Percentiles rank a stretch among this genome's conserved stretches.
Conservation (phyloP, 2,888 invertebrate species). For the Campoplex capitator region DNA sequence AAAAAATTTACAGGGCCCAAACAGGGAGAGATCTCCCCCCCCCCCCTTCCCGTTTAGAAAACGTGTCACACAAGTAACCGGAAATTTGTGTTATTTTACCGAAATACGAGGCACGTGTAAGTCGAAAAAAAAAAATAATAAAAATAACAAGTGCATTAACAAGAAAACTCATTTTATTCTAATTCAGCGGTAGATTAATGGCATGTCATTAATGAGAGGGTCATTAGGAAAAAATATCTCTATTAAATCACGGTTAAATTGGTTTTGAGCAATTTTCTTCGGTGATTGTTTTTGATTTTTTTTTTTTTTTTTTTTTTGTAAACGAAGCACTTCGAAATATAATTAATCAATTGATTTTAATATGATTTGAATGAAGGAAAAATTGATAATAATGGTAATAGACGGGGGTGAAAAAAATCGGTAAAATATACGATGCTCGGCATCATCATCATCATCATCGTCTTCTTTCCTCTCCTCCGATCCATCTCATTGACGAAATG, state of each 20-base stretch:
- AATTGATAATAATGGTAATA: neutral
- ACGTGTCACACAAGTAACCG: conserved; percentile 47
- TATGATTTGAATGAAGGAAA: neutral
- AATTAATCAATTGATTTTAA: neutral
- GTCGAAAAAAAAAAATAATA: too few relatives aligned
- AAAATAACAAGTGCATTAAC: conserved; percentile 53
- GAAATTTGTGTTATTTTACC: conserved; percentile 66
- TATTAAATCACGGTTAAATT: neutral
- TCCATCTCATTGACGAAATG: conserved; percentile 59
- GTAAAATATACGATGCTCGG: conserved; percentile 29
- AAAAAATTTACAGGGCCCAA: conserved; percentile 21
- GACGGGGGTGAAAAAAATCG: neutral
- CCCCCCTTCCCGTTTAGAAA: too few relatives aligned
- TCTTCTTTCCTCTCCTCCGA: conserved; percentile 40
- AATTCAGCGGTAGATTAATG: conserved; percentile 8
- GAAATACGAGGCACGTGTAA: conserved; percentile 10
- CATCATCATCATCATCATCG: conserved; percentile 2
- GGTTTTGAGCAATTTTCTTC: neutral
- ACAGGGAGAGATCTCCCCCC: conserved; percentile 7
- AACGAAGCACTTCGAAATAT: neutral
- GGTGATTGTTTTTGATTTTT: too few relatives aligned
- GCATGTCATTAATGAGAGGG: neutral
- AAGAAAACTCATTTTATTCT: conserved; percentile 44
- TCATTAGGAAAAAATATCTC: neutral
- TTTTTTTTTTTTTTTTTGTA: too few relatives aligned